Evolutionary conservation across 2,888 invertebrate species (phyloP).

Genomic region (Heliconius cydno): DNA sequence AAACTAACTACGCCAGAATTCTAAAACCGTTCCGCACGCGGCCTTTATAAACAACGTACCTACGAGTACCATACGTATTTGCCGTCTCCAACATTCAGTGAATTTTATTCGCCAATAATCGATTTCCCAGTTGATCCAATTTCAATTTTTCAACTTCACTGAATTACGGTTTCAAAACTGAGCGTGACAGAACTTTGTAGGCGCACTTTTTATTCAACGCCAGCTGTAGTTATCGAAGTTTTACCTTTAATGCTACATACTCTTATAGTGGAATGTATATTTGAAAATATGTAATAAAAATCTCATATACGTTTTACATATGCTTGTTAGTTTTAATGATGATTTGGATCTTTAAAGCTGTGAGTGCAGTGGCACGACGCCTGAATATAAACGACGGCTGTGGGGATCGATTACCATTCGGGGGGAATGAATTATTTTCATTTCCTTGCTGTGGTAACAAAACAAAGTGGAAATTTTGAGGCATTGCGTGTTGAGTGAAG

Average conservation of each 20-base stretch:
- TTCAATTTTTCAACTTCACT: constrained; percentile 42
- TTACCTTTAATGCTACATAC: neutral
- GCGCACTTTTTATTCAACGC: constrained; percentile 37
- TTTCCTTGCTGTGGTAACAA: neutral
- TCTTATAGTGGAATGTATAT: neutral
- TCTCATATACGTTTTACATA: neutral
- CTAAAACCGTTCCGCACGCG: neutral
- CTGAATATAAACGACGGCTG: neutral
- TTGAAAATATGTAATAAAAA: neutral
- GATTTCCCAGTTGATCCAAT: constrained; percentile 48
- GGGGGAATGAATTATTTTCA: neutral
- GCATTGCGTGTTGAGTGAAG: neutral
- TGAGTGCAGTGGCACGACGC: too few species aligned
- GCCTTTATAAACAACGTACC: constrained; percentile 4
- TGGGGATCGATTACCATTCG: neutral
- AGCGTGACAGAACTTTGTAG: constrained; percentile 37
- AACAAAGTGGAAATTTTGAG: neutral
- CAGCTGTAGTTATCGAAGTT: constrained; percentile 37
- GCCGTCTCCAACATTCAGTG: constrained; percentile 4
- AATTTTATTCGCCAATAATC: constrained; percentile 52
- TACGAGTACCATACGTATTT: neutral
- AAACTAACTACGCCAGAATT: neutral
- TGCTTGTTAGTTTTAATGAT: neutral
- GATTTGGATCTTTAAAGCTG: too few species aligned
- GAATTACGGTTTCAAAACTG: constrained; percentile 29